A percentile compares a stretch with the other conserved stretches of the same genome.
Evolutionary conservation across 2,797 vertebrate genomes (phyloP).

Genomic region (Thunnus albacares): DNA sequence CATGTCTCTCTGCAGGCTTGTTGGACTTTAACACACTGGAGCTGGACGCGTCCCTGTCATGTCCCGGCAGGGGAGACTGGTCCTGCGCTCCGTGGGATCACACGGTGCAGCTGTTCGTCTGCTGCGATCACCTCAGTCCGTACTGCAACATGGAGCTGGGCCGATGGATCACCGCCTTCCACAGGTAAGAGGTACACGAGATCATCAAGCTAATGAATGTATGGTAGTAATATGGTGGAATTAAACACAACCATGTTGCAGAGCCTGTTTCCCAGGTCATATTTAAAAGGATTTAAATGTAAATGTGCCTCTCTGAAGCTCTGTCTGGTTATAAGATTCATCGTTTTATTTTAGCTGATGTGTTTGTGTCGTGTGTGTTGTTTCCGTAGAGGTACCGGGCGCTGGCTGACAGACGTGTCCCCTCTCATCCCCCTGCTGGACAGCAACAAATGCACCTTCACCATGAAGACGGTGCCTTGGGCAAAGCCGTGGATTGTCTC

Average conservation of each 20-base stretch:
- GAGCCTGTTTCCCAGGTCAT: not conserved
- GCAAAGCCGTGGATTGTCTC: conserved; percentile 86
- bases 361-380: not conserved
- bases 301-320: not conserved
- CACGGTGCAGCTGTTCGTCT: conserved; percentile 86
- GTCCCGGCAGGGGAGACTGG: conserved; percentile 82
- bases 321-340: not conserved
- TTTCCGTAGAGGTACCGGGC: conserved; percentile 81
- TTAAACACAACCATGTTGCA: no score
- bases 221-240: no score
- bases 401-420: conserved; percentile 87
- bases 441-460: conserved; percentile 78
- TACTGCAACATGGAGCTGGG: conserved; percentile 85
- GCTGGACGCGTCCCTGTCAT: conserved; percentile 85
- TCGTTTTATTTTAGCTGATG: not conserved
- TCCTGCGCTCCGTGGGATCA: conserved; percentile 88
- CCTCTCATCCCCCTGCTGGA: conserved; percentile 85
- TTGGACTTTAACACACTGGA: conserved; percentile 75
- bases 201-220: no score
- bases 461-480: conserved; percentile 87
- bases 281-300: no score
- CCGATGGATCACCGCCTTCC: conserved; percentile 89
- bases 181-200: conserved; percentile 74
- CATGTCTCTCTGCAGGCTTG: conserved; percentile 59
- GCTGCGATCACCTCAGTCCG: conserved; percentile 76